These are phyloP conservation scores for Deroptyus accipitrinus DNA, from an alignment of 2,113 vertebrate species.

Conservation along the genomic window DNA sequence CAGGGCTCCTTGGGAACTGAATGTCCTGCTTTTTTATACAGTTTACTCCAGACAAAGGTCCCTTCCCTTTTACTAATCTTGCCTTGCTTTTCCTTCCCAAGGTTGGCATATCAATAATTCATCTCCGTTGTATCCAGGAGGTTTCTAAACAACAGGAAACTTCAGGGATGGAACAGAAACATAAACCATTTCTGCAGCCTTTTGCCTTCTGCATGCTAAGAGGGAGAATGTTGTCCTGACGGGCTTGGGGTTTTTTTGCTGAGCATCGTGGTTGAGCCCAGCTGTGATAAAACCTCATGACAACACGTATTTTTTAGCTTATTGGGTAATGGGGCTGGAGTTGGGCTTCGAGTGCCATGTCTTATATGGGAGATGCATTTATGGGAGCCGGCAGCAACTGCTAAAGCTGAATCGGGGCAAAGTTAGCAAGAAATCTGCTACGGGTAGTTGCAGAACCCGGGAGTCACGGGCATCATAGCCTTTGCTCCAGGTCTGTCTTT, in stretches of 20 bases:
- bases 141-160: constrained; percentile 61
- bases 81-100: constrained; percentile 45
- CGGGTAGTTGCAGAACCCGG: neutral
- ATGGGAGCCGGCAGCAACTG: neutral
- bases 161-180: constrained; percentile 54
- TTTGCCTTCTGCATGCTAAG: constrained; percentile 45
- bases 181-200: constrained; percentile 8
- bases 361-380: neutral
- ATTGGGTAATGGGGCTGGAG: neutral
- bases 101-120: constrained; percentile 57
- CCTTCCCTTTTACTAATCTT: constrained; percentile 40
- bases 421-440: constrained; percentile 26
- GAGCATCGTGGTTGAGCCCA: neutral
- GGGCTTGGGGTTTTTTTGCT: neutral
- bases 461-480: neutral
- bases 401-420: neutral
- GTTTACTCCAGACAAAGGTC: constrained; percentile 45
- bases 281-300: neutral
- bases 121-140: constrained; percentile 51
- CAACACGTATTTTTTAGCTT: neutral
- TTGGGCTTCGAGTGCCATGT: neutral
- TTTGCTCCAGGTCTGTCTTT: neutral
- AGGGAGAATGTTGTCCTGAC: accelerated
- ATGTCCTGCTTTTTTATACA: constrained; percentile 7
- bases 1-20: constrained; percentile 6